Base-by-base conservation (phyloP, 2,888 invertebrate species). In the Cosmorhoe ocellata region DNA sequence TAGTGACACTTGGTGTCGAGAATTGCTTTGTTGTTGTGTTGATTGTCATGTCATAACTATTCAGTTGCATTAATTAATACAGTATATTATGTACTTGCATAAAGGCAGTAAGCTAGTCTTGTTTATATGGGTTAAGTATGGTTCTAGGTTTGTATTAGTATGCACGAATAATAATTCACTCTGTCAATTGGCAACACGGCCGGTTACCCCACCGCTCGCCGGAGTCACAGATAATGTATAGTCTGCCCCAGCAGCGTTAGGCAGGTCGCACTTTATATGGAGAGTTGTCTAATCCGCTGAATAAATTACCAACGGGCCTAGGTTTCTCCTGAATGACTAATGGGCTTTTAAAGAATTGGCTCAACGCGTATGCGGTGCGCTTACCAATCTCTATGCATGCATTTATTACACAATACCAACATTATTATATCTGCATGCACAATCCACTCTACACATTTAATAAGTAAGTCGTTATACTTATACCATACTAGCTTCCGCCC, bases 311-410 rank as follows among this genome's bases (percentile, higher is more conserved):
- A 77, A 56, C 71, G 71, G 71, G 62, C 74, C 76, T 81, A 80
- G 77, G 84, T 87, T 85, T 85, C 86, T 83, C 84, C 78, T 81
- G 79, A 83, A 83, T 84, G 77, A 78, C 78, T 82, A 84, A 80
- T 82, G 73, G 71, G 71, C 76, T 71, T 76, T 76, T 78, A 74
- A 79, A 77, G 80, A 82, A 80, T 81, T 79, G 78, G 77, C 77
- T 71, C 77, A 74, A 68, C 69, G 71, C 69, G 67, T 67, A 72
- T 68, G 69, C 67, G 61, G 39, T 37, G 63, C 60, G 68, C 79
- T 82, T 83, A 83, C 81, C 75, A 79, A 73, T 74, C 66, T 66
- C 63, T 61, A 62, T 56, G 57, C 58, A 52, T 56, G 57, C 58
- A 52, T 28, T 42, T 38, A 50, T 50, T 60, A 56, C 39, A 53